Percentiles rank a stretch among this genome's conserved stretches.
Conservation (phyloP, 2,888 invertebrate genomes). For the Parelbella ahira region DNA sequence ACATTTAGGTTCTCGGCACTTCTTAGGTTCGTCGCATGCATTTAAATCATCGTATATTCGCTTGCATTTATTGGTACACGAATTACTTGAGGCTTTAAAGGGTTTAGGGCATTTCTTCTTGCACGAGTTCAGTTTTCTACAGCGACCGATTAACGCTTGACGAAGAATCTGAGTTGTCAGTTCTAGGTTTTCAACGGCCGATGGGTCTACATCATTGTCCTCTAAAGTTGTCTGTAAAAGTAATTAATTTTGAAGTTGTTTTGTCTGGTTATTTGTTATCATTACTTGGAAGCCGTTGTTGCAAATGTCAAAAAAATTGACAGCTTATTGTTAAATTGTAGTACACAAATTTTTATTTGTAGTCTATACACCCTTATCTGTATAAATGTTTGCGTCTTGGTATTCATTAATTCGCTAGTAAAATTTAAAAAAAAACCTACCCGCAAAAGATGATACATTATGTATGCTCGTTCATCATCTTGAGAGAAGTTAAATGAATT, state of each 20-base stretch:
- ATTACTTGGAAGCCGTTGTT: too few species aligned
- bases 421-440: too few species aligned
- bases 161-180: slow-evolving; percentile 32
- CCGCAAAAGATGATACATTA: slow-evolving; percentile 32
- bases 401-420: too few species aligned
- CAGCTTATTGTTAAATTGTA: too few species aligned
- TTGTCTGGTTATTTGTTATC: too few species aligned
- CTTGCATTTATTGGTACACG: slow-evolving; percentile 37
- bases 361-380: too few species aligned
- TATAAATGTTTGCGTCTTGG: too few species aligned
- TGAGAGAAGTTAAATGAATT: slow-evolving; percentile 3
- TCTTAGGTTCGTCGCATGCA: slow-evolving; percentile 34
- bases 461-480: slow-evolving; percentile 31
- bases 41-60: slow-evolving; percentile 35
- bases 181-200: slow-evolving; percentile 27
- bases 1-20: slow-evolving; percentile 34
- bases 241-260: too few species aligned
- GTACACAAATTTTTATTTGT: too few species aligned
- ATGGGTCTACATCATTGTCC: slow-evolving; percentile 29
- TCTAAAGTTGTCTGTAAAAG: slow-evolving; percentile 31
- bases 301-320: too few species aligned
- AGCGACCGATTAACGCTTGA: slow-evolving; percentile 37
- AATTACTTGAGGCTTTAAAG: slow-evolving; percentile 1
- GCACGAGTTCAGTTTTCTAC: slow-evolving; percentile 36
- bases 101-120: slow-evolving; percentile 34